A percentile compares a stretch with the other conserved stretches of the same genome.
phyloP scores from a whole-genome alignment of 2,888 invertebrate species.

The Melikaiella ostensackeni region DNA sequence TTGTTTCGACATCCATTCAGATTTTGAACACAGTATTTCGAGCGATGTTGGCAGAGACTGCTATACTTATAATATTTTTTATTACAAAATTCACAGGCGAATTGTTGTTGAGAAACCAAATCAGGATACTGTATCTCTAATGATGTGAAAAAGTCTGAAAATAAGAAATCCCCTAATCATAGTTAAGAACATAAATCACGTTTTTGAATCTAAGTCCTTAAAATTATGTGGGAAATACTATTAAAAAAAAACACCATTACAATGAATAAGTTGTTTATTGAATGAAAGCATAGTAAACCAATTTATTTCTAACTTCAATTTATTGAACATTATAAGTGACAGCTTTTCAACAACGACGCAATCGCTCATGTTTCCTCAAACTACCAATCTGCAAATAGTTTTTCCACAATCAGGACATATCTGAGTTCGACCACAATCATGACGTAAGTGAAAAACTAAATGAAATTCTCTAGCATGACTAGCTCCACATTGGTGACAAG shows the following conservation, averaged over 20 bases:
- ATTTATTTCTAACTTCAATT: no score
- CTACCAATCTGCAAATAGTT: conserved; percentile 60
- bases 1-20: conserved; percentile 27
- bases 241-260: neutral
- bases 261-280: neutral
- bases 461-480: conserved; percentile 62
- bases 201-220: neutral
- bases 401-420: conserved; percentile 61
- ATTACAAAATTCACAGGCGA: conserved; percentile 19
- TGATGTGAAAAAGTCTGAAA: conserved; percentile 6
- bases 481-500: conserved; percentile 63
- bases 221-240: neutral
- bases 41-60: conserved; percentile 19
- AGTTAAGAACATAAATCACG: neutral
- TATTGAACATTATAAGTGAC: no score
- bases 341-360: neutral
- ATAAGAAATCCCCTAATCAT: neutral
- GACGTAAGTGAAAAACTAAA: conserved; percentile 64
- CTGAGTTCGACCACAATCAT: conserved; percentile 65
- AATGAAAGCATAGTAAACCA: neutral
- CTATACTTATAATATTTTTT: conserved; percentile 18
- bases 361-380: conserved; percentile 49
- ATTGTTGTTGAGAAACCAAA: neutral
- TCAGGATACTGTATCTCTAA: neutral
- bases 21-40: conserved; percentile 32